A percentile compares a stretch with the other conserved stretches of the same genome.
Evolutionary conservation across 2,888 invertebrate genomes (phyloP).

Genomic region (Zeuzera pyrina): DNA sequence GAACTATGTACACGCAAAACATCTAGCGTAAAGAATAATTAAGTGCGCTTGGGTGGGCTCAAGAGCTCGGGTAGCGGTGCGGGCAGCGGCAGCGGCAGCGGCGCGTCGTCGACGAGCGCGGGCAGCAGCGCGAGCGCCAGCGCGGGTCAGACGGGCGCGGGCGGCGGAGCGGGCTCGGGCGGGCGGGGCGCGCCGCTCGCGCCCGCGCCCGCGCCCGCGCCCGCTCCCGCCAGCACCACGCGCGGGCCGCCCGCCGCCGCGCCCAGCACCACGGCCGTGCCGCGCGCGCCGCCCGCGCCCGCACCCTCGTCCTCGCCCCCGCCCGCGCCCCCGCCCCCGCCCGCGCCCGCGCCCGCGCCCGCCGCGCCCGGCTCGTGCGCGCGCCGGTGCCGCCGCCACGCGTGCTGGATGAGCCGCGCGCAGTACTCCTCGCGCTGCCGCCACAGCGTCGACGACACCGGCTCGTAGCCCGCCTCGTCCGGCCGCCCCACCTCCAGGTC

Average conservation of each 20-base stretch:
- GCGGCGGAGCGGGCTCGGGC: constrained; percentile 86
- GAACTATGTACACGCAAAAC: constrained; percentile 7
- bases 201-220: constrained; percentile 91
- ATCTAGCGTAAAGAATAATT: constrained; percentile 53
- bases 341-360: constrained; percentile 35
- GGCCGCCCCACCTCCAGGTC: constrained; percentile 91
- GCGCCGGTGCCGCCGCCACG: constrained; percentile 91
- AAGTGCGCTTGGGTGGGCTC: constrained; percentile 65
- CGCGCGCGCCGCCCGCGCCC: constrained; percentile 67
- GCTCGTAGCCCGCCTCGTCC: constrained; percentile 92
- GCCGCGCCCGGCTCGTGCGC: constrained; percentile 70
- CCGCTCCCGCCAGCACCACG: constrained; percentile 91
- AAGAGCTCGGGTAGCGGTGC: constrained; percentile 68
- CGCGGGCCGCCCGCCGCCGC: constrained; percentile 90
- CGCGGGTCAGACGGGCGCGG: constrained; percentile 76
- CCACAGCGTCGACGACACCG: constrained; percentile 95
- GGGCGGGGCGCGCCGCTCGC: constrained; percentile 91
- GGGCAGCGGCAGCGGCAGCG: constrained; percentile 54
- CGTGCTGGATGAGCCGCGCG: constrained; percentile 94
- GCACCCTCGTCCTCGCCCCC: constrained; percentile 40
- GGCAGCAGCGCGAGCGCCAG: constrained; percentile 70
- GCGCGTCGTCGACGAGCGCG: constrained; percentile 64
- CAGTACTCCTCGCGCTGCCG: constrained; percentile 97
- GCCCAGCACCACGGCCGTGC: constrained; percentile 89
- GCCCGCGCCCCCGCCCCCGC: constrained; percentile 53